Conservation (phyloP, 2,113 vertebrate species). For the Myotis lucifugus region DNA sequence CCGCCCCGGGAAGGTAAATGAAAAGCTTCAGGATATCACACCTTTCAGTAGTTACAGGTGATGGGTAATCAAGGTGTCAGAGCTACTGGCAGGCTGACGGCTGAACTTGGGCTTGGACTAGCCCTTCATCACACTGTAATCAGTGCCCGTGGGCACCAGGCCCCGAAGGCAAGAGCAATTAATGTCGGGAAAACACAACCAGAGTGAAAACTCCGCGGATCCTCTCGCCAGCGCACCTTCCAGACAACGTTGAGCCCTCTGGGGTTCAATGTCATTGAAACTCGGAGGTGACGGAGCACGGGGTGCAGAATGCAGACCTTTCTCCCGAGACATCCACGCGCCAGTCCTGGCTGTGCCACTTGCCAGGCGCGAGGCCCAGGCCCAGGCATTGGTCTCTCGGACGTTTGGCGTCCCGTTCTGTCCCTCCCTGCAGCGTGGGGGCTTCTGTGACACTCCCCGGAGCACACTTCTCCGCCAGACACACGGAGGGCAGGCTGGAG, state of each 20-base stretch:
- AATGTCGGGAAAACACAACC: background rate
- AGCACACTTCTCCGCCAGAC: no score
- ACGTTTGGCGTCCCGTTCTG: no score
- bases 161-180: conserved; percentile 16
- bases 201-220: accelerated
- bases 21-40: conserved; percentile 82
- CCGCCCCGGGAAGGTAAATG: conserved; percentile 80
- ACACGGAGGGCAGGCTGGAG: no score
- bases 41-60: conserved; percentile 79
- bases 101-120: conserved; percentile 21
- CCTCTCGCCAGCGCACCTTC: background rate
- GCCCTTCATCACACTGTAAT: conserved; percentile 6
- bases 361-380: background rate
- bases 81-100: conserved; percentile 74
- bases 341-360: background rate
- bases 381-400: no score
- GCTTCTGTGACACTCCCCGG: no score
- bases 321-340: background rate
- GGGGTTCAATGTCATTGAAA: background rate
- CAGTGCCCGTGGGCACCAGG: background rate
- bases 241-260: no score
- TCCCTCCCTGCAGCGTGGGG: no score
- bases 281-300: accelerated
- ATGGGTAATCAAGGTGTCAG: conserved; percentile 79
- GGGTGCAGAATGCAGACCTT: background rate